phyloP scores from a whole-genome alignment of 2,888 invertebrate species.

The Tineola bisselliella region DNA sequence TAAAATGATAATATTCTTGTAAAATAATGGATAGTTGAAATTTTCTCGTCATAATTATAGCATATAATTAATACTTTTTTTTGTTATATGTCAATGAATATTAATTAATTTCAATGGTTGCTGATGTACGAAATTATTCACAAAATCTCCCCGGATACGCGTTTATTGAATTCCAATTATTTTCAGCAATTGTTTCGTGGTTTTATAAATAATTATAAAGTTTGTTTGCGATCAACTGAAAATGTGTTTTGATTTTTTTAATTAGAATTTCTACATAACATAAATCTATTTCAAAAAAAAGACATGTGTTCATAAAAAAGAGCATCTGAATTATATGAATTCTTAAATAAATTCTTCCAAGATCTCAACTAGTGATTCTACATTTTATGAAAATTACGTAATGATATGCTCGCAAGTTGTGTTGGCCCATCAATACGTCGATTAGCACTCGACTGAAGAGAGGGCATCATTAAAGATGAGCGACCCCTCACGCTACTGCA shows the following conservation, averaged over 20 bases:
- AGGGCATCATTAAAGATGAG: conserved; percentile 44
- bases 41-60: background rate
- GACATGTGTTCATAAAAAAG: too few relatives aligned
- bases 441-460: conserved; percentile 18
- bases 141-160: background rate
- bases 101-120: conserved; percentile 10
- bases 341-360: too few relatives aligned
- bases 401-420: background rate
- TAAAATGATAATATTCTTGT: too few relatives aligned
- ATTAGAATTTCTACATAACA: background rate
- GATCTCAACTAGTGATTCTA: background rate
- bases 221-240: background rate
- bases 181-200: conserved; percentile 8
- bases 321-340: too few relatives aligned
- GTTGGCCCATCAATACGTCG: background rate
- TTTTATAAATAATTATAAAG: conserved; percentile 1
- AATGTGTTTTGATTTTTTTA: too few relatives aligned
- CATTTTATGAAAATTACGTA: background rate
- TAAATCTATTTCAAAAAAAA: too few relatives aligned
- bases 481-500: conserved; percentile 46
- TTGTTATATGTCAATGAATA: background rate
- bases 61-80: too few relatives aligned
- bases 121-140: conserved; percentile 10
- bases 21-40: too few relatives aligned
- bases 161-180: background rate